Base-by-base conservation (phyloP, 2,888 invertebrate species). In the Papilio elwesi region DNA sequence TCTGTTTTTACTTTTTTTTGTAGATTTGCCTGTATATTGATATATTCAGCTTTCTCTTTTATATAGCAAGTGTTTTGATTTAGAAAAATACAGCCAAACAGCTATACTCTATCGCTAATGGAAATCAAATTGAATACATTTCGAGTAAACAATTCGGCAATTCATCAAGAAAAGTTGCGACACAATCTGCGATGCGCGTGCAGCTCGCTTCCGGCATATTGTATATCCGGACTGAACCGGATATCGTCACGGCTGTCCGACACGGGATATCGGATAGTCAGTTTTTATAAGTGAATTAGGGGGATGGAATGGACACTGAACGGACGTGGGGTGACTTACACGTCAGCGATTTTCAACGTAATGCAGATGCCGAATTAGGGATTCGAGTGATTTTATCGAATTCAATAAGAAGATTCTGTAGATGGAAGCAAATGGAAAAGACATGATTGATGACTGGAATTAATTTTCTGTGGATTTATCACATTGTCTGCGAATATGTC, bases 261-360 rank as follows among this genome's bases (percentile, higher is more conserved):
- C 81, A 78, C 77, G 81, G 85, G 91, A 90, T 87, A 91, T 89
- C 86, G 85, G 89, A 90, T 90, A 88, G 83, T 87, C 86, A 85
- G 88, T 86, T 88, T 90, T 92, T 91, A 91, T 92, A 91, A 92
- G 87, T 88, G 91, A 90, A 91, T 92, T 91, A 91, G 92, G 91
- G 91, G 90, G 75, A 76, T 79, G 79, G 76, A 81, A 80, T 82
- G 86, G 84, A 82, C 82, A 74, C 53, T 75, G 76, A 79, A 79
- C 77, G 76, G 80, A 80, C 77, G 75, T 68, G 59, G 76, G 74
- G 73, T 49, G 76, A 71, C 66, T 74, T 71, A 80, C 74, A 76
- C 78, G 79, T 79, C 79, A 79, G 83, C 81, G 84, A 87, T 86
- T 87, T 10, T 85, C 84, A 85, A 85, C 83, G 84, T 80, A 82